Conservation (phyloP, 1,140 invertebrate genomes). For the Drosophila arawakana region DNA sequence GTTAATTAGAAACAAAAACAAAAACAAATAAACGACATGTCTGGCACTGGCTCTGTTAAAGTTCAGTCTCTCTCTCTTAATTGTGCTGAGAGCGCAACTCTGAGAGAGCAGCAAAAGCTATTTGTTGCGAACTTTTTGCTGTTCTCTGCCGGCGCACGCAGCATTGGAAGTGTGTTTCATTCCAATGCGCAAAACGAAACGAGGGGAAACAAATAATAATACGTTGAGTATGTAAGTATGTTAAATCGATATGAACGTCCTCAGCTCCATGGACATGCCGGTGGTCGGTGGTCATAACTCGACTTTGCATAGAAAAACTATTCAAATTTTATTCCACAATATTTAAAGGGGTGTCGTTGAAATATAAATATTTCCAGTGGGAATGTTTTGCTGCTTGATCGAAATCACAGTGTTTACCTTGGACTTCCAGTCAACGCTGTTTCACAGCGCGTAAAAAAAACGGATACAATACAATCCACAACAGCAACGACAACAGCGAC, state of each 20-base stretch:
- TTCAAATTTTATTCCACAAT: neutral
- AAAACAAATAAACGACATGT: conserved; percentile 15
- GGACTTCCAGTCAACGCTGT: conserved; percentile 14
- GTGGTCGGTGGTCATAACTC: neutral
- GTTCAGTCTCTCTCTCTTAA: neutral
- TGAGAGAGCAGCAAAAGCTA: conserved; percentile 41
- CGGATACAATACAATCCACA: conserved; percentile 11
- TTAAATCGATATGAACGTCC: conserved; percentile 62
- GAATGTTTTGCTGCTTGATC: neutral
- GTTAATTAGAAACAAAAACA: conserved; percentile 14
- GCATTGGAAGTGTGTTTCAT: conserved; percentile 52
- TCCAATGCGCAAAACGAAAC: conserved; percentile 25
- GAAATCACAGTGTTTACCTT: conserved; percentile 55
- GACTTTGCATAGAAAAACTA: conserved; percentile 11
- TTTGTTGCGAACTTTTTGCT: conserved; percentile 51
- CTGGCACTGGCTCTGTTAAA: neutral
- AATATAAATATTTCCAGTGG: conserved; percentile 5
- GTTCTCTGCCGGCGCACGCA: conserved; percentile 29
- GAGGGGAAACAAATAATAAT: conserved; percentile 13
- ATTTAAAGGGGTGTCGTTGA: conserved; percentile 2
- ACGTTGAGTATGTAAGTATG: conserved; percentile 28
- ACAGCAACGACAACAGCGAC: neutral
- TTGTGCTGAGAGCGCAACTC: neutral
- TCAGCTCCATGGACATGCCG: conserved; percentile 10
- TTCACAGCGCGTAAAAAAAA: neutral